Percentiles rank a stretch among this genome's conserved stretches.
Evolutionary conservation across 2,888 invertebrate genomes (phyloP).

Genomic region (Rambutsinella grinnellia): DNA sequence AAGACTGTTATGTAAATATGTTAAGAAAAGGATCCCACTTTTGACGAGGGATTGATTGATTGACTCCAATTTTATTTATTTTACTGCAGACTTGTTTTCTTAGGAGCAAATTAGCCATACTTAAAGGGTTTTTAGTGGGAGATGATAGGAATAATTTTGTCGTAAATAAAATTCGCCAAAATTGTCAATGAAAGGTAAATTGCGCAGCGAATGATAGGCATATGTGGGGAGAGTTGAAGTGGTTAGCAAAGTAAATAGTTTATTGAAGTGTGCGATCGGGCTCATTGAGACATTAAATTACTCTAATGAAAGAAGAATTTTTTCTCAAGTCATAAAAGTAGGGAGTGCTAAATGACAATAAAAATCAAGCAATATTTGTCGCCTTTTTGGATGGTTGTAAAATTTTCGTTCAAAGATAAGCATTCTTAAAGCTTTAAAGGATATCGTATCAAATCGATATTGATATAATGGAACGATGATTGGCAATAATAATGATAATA

Average conservation of each 20-base stretch:
- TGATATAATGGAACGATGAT: too few species aligned
- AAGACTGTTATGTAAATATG: not conserved
- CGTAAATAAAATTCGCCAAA: slow-evolving; percentile 23
- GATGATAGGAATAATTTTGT: slow-evolving; percentile 22
- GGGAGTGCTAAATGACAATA: not conserved
- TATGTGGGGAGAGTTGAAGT: not conserved
- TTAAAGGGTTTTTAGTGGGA: slow-evolving; percentile 15
- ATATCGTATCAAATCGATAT: not conserved
- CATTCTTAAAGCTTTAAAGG: not conserved
- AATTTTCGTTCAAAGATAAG: not conserved
- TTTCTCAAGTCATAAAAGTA: not conserved
- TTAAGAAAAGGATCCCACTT: slow-evolving; percentile 5
- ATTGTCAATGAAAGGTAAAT: not conserved
- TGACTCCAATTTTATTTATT: slow-evolving; percentile 22
- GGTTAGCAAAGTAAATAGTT: not conserved
- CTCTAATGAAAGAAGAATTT: not conserved
- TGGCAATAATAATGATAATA: not conserved
- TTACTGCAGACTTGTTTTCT: slow-evolving; percentile 9
- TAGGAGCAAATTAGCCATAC: slow-evolving; percentile 25
- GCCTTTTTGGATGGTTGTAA: not conserved
- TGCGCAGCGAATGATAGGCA: not conserved
- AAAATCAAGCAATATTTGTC: not conserved
- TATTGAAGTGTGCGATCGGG: not conserved
- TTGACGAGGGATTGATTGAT: slow-evolving; percentile 28
- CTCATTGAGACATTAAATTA: not conserved